phyloP scores from a whole-genome alignment of 2,888 invertebrate species.

The Melanophora roralis region DNA sequence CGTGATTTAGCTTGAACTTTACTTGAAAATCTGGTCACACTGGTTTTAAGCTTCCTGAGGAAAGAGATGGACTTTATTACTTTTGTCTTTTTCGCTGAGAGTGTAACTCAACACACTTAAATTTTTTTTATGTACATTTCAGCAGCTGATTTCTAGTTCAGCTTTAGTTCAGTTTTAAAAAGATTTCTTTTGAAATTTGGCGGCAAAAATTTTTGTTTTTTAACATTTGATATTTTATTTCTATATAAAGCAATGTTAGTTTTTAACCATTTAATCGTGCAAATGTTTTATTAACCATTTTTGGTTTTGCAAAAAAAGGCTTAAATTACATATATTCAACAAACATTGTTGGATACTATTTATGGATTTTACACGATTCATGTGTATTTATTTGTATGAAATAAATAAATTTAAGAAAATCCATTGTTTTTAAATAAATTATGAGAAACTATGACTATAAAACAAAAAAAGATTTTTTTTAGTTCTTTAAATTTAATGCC shows the following conservation, averaged over 20 bases:
- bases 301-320: slow-evolving; percentile 27
- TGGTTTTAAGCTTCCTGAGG: too few species aligned
- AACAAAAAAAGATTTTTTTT: too few species aligned
- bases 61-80: too few species aligned
- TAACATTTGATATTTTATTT: slow-evolving; percentile 9
- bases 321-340: slow-evolving; percentile 20
- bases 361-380: slow-evolving; percentile 14
- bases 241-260: neutral
- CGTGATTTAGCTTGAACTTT: too few species aligned
- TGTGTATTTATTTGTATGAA: neutral
- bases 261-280: neutral
- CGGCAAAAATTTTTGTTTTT: neutral
- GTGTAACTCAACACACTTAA: slow-evolving; percentile 7
- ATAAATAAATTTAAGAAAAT: neutral
- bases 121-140: neutral
- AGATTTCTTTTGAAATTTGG: slow-evolving; percentile 32
- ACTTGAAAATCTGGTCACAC: too few species aligned
- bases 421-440: too few species aligned
- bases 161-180: neutral
- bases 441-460: neutral
- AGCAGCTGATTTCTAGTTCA: neutral
- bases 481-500: neutral
- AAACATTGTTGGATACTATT: slow-evolving; percentile 8
- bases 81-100: neutral
- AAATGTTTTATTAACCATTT: neutral